Base-by-base conservation (phyloP, 2,888 invertebrate genomes). In the Drosophila mulleri region DNA sequence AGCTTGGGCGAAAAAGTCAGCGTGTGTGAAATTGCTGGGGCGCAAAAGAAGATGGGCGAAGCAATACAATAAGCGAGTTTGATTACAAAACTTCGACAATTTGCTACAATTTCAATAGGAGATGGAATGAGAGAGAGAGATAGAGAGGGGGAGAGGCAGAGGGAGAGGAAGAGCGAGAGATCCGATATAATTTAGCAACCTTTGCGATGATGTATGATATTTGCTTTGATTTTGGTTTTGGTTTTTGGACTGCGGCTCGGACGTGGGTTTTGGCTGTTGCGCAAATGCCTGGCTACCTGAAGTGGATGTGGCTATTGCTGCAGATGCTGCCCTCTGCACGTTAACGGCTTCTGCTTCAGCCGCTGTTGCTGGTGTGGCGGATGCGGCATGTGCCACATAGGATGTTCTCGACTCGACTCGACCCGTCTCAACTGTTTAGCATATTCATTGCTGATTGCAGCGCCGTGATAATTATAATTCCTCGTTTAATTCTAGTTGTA, bases 51-150 rank as follows among this genome's bases (percentile, higher is more conserved):
- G 47, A 60, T 52, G 20, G 29, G 16, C 20, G 39, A 66, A 42
- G 32, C 52, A 47, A 41, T 53, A 58, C 63, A 56, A 60, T 56
- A 58, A 48, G 42, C 69, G 45, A 67, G 67, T 73, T 79, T 79
- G 82, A 89, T 89, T 88, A 77, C 85, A 88, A 82, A 89, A 86
- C 75, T 67, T 81, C 68, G 73, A 72, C 86, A 88, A 86, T 89
- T 89, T 80, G 88, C 85, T 66, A 68, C 81, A 75, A 75, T 78
- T 84, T 74, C 57, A 72, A 81, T 78, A 47, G 35, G 73, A 54
- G 68, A 58, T 45, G 18, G 44, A 29, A 64, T 53, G 59, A 42
- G 26, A 6, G 1, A 6, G 26, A 26, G 26, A 5, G 7, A 26
- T 6, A 6, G 26, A 6, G 26, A 26, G 6, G 6, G 26, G 7